Evolutionary conservation across 2,797 vertebrate genomes (phyloP).

Genomic region (Merluccius polli): DNA sequence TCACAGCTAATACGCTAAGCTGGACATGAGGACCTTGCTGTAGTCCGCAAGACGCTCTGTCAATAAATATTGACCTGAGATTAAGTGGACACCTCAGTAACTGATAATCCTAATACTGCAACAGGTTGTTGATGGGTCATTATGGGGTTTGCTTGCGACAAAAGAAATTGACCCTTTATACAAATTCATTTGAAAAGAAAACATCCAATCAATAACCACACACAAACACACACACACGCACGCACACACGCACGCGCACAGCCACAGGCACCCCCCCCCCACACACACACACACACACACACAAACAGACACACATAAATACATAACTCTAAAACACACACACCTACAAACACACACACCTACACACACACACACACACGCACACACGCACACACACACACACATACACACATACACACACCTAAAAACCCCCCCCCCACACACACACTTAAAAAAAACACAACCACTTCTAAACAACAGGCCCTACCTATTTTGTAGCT

Average conservation of each 20-base stretch:
- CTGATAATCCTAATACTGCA: not conserved
- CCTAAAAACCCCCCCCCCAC: no score
- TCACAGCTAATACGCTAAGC: not conserved
- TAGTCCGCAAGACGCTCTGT: not conserved
- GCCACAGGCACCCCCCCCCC: not conserved
- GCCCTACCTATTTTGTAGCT: constrained; percentile 11
- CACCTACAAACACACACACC: not conserved
- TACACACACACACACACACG: no score
- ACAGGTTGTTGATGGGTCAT: not conserved
- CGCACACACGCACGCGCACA: not conserved
- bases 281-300: not conserved
- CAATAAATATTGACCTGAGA: not conserved
- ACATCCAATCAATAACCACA: not conserved
- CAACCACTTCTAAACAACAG: not conserved
- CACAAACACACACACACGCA: not conserved
- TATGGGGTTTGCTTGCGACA: not conserved
- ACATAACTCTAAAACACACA: no score
- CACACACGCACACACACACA: not conserved
- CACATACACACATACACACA: not conserved
- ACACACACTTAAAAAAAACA: no score
- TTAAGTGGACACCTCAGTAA: not conserved
- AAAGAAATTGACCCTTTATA: not conserved
- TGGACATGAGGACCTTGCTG: not conserved
- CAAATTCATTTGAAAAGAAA: no score
- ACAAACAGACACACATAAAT: not conserved